Evolutionary conservation across 2,797 vertebrate species (phyloP), one percentile per base, ranked within the genome.

Genomic region (Chaetodon trifasciatus): DNA sequence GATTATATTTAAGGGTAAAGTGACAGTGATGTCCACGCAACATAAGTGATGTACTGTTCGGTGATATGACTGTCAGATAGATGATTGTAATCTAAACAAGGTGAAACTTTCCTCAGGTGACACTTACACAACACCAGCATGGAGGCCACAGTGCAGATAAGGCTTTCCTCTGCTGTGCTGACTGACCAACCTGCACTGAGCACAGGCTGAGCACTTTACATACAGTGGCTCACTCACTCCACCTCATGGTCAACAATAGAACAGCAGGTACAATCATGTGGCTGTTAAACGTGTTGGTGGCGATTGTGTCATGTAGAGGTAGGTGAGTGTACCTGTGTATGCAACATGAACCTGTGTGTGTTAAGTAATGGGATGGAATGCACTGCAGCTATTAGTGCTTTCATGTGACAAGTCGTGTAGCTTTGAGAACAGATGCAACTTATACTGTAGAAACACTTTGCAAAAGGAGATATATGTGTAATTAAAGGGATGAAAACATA

Each of bases 221-320:
- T 5, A 44, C 8, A 44, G 42, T 13, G 42, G 40, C 21, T 17
- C 0, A n/a, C 60, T 46, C 47, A 70, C 84, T 32, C 80, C 68
- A 64, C 56, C 86, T 70, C 3, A 10, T 82, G 84, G 89, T 16
- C 61, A 58, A 5, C 55, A 0, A 5, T 10, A 35, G 69, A 84
- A 74, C 70, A 78, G 63, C 83, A 84, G 28, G 28, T 1, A 6
- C 15, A 28, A 2, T 9, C 4, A 40, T 32, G 49, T 4, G 16
- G 28, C 28, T 39, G 37, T 56, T 35, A 6, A 37, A 19, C 24
- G 19, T 17, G 16, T 17, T n/a, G 49, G 5, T 32, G 0, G 19
- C 15, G 21, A 39, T 3, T 23, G n/a, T 19, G 24, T 44, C 23
- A 16, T 37, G 11, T 3, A 15, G 37, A 57, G 40, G 17, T 35